These are phyloP conservation scores for Xylota sylvarum DNA, from an alignment of 2,888 invertebrate species.

Conservation along the genomic window DNA sequence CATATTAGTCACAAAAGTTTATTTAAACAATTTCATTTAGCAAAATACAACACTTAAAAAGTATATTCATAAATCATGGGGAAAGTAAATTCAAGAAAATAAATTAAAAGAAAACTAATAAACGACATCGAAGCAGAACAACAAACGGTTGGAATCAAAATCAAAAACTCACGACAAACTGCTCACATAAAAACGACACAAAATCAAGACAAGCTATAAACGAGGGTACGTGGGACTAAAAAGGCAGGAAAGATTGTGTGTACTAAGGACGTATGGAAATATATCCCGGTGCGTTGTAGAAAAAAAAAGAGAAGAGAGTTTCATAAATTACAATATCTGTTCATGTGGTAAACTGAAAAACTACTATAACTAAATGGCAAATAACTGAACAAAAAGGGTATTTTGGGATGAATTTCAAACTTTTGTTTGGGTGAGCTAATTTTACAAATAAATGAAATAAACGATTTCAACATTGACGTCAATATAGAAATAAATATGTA, in stretches of 20 bases:
- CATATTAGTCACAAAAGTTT: conserved; percentile 72
- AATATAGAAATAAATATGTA: too few relatives aligned
- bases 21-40: conserved; percentile 40
- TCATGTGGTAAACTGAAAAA: too few relatives aligned
- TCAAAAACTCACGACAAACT: conserved; percentile 33
- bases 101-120: conserved; percentile 24
- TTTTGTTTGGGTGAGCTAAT: too few relatives aligned
- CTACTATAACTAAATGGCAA: neutral
- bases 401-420: too few relatives aligned
- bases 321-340: too few relatives aligned
- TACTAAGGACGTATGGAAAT: conserved; percentile 4
- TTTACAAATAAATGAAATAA: too few relatives aligned
- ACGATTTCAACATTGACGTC: too few relatives aligned
- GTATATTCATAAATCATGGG: conserved; percentile 66
- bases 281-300: conserved; percentile 10
- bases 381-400: neutral
- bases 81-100: conserved; percentile 46
- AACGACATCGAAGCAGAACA: conserved; percentile 63
- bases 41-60: conserved; percentile 80
- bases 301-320: neutral
- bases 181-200: conserved; percentile 47
- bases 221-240: conserved; percentile 13
- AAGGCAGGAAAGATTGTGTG: conserved; percentile 18
- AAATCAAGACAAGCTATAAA: conserved; percentile 38
- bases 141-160: conserved; percentile 35